Base-by-base conservation (phyloP, 2,113 vertebrate species). In the Stercorarius parasiticus region DNA sequence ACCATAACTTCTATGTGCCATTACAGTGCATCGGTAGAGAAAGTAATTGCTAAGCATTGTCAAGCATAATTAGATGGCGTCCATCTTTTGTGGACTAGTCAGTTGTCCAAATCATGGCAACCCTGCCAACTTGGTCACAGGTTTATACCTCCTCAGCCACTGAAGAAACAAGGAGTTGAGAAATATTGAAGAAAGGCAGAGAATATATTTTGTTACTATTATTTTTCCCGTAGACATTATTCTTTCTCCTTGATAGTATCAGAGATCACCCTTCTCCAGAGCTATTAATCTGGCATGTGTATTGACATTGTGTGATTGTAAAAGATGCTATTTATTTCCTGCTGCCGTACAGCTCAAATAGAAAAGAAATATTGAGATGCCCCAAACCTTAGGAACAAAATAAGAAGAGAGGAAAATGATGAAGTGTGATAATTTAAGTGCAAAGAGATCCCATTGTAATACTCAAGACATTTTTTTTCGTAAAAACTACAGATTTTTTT, bases 201-300 rank as follows among this genome's bases (percentile, higher is more conserved):
- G 13, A 87, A 93, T 70, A 52, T 23, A 53, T 55, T 94, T 82
- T 89, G 67, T 64, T 81, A 27, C 61, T 74, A 10, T 81, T 78
- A 71, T 91, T 78, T 81, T 76, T 88, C 56, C 42, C 52, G 91
- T 56, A 88, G 91, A 86, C 38, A 53, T 22, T 78, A 70, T 89
- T 91, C 79, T 61, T n/a, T 65, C 76, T 72, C 55, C 69, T 45
- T 34, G 61, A 94, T 86, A 49, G 77, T 72, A 91, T 90, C 95
- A 91, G 81, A 87, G 73, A 80, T 85, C 86, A 89, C 94, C 73
- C 34, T 72, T 95, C 84, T 95, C 81, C 56, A 87, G 87, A 82
- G 78, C 77, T 81, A 74, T 92, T 95, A 91, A 95, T 95, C 93
- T 95, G 91, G 42, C 77, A 86, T 65, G 69, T 78, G 25, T 80